Evolutionary conservation across 2,888 invertebrate species (phyloP), one percentile per base, ranked within the genome.

Genomic region (Sminthurides aquaticus): DNA sequence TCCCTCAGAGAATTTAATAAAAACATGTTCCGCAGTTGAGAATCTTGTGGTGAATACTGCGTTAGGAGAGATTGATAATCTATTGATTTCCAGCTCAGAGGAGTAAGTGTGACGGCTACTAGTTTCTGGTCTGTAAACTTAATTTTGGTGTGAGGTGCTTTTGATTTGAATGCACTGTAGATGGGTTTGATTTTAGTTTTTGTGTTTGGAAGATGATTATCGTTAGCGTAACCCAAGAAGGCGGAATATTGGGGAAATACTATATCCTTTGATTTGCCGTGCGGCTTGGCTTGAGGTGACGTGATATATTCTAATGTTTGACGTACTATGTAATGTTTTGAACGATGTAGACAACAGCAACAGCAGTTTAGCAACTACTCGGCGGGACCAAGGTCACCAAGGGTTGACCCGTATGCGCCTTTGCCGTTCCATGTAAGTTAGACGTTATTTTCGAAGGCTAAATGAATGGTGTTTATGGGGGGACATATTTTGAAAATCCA

Each of bases 371-470:
- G 20, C 52, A 52, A 22, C 8, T 52, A 18, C 20, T 15, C 20
- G 11, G 15, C 52, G 18, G 52, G 52, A 52, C 52, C 52, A 20
- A 8, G 24, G 25, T n/a, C 24, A 55, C 61, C 61, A n/a, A 34
- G 25, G 2, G 28, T 61, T n/a, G 67, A 67, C 52, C 54, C 67
- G 1, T 67, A 67, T 49, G 75, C 78, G 26, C 81, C 82, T 52
- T 76, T 78, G 70, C 83, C 87, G 68, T 88, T 86, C 79, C 86
- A 86, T 79, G 89, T 88, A 81, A 84, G 84, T 55, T 1, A 2
- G 5, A n/a, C 27, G 52, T 55, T 5, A 20, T 22, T 27, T 60
- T 64, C n/a, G 11, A 52, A 43, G 43, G 8, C 18, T 43, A 43
- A 43, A 43, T 11, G 18, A 43, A n/a, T n/a, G n/a, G n/a, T n/a